These are phyloP conservation scores for Anhinga anhinga DNA, from an alignment of 2,113 vertebrate genomes.

Conservation along the genomic window DNA sequence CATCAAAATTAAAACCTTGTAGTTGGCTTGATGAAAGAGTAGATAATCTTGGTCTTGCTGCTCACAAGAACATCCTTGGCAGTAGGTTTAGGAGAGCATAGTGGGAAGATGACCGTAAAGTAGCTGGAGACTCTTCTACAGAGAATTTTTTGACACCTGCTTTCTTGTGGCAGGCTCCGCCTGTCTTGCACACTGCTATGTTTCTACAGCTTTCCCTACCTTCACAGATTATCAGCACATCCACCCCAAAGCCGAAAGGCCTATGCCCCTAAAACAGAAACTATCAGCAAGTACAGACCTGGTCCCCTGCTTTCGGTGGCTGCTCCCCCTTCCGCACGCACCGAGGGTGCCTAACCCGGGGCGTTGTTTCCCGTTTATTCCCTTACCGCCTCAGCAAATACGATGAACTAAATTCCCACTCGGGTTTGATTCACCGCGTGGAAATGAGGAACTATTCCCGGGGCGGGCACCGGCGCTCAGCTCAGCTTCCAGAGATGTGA, in stretches of 20 bases:
- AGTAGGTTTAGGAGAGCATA: not conserved
- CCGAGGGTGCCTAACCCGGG: too few relatives aligned
- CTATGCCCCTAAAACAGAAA: not conserved
- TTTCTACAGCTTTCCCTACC: not conserved
- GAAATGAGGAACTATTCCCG: not conserved
- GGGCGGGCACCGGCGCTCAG: accelerated
- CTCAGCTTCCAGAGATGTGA: accelerated
- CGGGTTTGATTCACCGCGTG: not conserved
- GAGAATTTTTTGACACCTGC: not conserved
- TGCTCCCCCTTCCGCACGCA: not conserved
- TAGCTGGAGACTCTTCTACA: not conserved
- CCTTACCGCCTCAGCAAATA: not conserved
- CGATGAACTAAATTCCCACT: not conserved
- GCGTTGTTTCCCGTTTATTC: not conserved
- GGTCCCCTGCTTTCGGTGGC: too few relatives aligned
- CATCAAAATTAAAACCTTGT: not conserved
- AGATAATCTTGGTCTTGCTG: not conserved
- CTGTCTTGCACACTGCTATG: too few relatives aligned
- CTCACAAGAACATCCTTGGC: not conserved
- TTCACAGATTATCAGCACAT: not conserved
- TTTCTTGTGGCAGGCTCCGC: not conserved
- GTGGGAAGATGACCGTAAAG: not conserved
- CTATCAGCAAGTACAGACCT: too few relatives aligned
- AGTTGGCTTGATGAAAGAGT: not conserved
- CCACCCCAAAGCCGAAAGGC: not conserved